Percentiles rank a stretch among this genome's conserved stretches.
Evolutionary conservation across 2,113 vertebrate genomes (phyloP).

Genomic region (Crotalus helleri): DNA sequence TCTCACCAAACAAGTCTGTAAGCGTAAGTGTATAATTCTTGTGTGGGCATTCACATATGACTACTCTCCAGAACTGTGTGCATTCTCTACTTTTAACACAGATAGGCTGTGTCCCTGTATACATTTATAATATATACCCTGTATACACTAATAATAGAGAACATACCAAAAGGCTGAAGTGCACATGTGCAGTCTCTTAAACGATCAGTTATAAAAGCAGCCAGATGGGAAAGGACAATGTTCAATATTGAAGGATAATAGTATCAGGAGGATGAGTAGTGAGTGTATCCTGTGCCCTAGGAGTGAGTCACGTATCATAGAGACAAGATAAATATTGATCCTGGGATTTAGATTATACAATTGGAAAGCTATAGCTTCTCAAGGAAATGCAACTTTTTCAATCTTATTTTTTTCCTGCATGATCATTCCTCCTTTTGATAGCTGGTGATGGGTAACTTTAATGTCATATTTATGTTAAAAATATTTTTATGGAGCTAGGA

Average conservation of each 20-base stretch:
- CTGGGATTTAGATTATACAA: slow-evolving; percentile 25
- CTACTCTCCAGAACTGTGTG: background rate
- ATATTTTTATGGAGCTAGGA: slow-evolving; percentile 44
- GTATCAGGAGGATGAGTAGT: background rate
- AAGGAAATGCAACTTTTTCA: slow-evolving; percentile 27
- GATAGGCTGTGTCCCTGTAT: background rate
- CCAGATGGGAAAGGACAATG: background rate
- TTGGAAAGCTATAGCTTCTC: background rate
- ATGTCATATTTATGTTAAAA: slow-evolving; percentile 40
- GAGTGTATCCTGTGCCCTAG: background rate
- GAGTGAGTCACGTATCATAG: background rate
- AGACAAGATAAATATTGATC: background rate
- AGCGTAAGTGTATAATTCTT: background rate
- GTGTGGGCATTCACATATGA: background rate
- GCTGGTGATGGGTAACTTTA: slow-evolving; percentile 61
- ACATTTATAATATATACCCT: background rate
- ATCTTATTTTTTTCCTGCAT: slow-evolving; percentile 60
- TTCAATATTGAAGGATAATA: background rate
- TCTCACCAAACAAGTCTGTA: background rate
- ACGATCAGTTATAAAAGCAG: background rate
- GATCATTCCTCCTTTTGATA: slow-evolving; percentile 54
- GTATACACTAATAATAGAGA: background rate
- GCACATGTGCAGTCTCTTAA: background rate
- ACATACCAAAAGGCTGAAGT: background rate
- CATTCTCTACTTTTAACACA: background rate